These are phyloP conservation scores for Cryptus viduatorius DNA, from an alignment of 2,888 invertebrate species.

Conservation along the genomic window DNA sequence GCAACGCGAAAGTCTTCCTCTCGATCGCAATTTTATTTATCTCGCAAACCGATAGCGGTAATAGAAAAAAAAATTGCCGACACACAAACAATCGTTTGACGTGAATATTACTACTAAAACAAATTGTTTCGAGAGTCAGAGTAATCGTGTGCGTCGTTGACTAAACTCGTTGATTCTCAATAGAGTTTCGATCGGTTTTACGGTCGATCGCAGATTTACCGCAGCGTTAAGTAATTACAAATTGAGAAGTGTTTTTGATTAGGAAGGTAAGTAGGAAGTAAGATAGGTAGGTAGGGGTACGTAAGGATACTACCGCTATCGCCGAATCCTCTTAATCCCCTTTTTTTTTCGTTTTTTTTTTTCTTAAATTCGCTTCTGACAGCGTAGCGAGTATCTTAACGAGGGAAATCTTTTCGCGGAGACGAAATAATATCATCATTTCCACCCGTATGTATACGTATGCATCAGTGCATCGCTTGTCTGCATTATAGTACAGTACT, in stretches of 20 bases:
- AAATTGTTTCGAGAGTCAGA: conserved; percentile 10
- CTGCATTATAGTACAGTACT: conserved; percentile 59
- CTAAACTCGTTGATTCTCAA: conserved; percentile 8
- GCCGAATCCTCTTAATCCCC: conserved; percentile 32
- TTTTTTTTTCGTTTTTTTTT: neutral
- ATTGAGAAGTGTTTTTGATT: conserved; percentile 13
- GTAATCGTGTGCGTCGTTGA: neutral
- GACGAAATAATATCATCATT: conserved; percentile 11
- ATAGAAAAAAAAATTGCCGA: neutral
- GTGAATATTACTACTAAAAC: neutral
- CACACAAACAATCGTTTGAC: neutral
- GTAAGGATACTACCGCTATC: conserved; percentile 72
- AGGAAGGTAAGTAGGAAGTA: conserved; percentile 48
- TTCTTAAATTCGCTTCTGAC: conserved; percentile 37
- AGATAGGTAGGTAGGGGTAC: conserved; percentile 58
- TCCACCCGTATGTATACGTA: conserved; percentile 48
- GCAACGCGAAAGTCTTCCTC: conserved; percentile 4
- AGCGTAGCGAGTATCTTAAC: conserved; percentile 44
- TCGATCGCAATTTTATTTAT: neutral
- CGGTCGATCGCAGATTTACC: neutral
- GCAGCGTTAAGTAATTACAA: conserved; percentile 62
- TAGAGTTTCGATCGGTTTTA: conserved; percentile 10
- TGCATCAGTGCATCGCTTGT: conserved; percentile 51
- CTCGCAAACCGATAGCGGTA: neutral
- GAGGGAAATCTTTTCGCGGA: conserved; percentile 49